Evolutionary conservation across 2,888 invertebrate species (phyloP).

Genomic region (Patella ulyssiponensis): DNA sequence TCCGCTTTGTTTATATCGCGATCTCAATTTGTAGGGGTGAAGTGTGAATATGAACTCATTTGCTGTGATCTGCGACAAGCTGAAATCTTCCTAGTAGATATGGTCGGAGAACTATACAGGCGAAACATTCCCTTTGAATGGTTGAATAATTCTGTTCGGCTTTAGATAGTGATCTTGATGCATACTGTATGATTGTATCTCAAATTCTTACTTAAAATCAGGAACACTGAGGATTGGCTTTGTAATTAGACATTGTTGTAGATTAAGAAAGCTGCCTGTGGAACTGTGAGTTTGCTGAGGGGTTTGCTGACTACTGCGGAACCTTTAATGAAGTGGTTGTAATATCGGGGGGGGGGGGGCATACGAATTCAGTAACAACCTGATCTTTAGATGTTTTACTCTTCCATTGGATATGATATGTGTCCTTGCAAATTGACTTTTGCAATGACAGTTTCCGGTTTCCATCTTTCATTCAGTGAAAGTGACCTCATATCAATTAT

Average conservation of each 20-base stretch:
- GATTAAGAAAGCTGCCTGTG: conserved; percentile 8
- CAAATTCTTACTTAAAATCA: conserved; percentile 6
- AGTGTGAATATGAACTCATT: no score
- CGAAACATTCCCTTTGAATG: conserved; percentile 24
- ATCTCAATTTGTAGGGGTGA: no score
- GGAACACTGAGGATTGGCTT: conserved; percentile 16
- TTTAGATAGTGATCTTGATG: conserved; percentile 13
- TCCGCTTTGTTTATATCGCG: no score
- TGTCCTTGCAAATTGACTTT: no score
- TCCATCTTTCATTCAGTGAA: conserved; percentile 18
- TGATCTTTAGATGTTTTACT: conserved; percentile 17
- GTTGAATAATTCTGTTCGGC: conserved; percentile 27
- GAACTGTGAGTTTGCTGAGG: conserved; percentile 15
- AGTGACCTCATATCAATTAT: conserved; percentile 2
- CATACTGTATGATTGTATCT: conserved; percentile 23
- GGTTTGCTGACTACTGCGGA: conserved; percentile 22
- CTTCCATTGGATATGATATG: conserved; percentile 1
- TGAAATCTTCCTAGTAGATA: conserved; percentile 19
- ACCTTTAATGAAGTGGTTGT: conserved; percentile 18
- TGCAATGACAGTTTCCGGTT: conserved; percentile 22
- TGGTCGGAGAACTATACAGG: conserved; percentile 11
- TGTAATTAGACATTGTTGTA: conserved; percentile 1
- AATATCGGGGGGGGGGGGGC: no score
- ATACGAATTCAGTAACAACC: no score
- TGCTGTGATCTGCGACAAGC: no score